A percentile compares a stretch with the other conserved stretches of the same genome.
These are phyloP conservation scores for Alcedo atthis DNA, from an alignment of 2,797 vertebrate genomes.

Conservation along the genomic window DNA sequence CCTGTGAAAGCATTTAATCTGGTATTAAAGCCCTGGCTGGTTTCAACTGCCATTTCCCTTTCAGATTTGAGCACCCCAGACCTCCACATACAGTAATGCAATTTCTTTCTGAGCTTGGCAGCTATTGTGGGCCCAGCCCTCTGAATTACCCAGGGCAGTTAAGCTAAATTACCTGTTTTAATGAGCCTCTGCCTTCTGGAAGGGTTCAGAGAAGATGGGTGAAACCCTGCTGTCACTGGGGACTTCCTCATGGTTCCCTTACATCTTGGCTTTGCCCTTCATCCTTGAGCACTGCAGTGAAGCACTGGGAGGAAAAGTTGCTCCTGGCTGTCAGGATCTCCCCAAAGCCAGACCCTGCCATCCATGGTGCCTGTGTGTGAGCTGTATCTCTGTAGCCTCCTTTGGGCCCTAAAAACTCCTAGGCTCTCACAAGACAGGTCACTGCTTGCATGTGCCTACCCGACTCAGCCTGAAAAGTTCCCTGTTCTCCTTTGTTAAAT, in stretches of 20 bases:
- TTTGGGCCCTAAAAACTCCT: background rate
- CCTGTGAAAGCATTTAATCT: constrained; percentile 62
- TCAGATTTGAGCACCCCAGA: constrained; percentile 7
- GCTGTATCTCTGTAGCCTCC: background rate
- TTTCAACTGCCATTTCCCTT: background rate
- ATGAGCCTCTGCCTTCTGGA: background rate
- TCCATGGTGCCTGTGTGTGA: background rate
- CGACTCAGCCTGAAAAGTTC: background rate
- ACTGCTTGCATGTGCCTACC: accelerated
- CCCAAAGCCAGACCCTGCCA: accelerated
- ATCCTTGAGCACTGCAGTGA: background rate
- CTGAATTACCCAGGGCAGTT: constrained; percentile 24
- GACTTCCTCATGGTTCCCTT: background rate
- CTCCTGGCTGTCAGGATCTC: background rate
- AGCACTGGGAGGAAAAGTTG: background rate
- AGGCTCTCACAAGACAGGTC: background rate
- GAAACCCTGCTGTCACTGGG: background rate
- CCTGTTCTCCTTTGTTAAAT: background rate
- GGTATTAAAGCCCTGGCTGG: constrained; percentile 29
- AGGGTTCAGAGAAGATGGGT: background rate
- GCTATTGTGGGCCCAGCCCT: background rate
- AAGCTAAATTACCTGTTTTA: constrained; percentile 19
- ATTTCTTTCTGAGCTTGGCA: constrained; percentile 5
- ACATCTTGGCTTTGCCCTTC: background rate
- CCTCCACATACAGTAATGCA: background rate